phyloP scores from a whole-genome alignment of 2,113 vertebrate genomes.

The Phyllopteryx taeniolatus region DNA sequence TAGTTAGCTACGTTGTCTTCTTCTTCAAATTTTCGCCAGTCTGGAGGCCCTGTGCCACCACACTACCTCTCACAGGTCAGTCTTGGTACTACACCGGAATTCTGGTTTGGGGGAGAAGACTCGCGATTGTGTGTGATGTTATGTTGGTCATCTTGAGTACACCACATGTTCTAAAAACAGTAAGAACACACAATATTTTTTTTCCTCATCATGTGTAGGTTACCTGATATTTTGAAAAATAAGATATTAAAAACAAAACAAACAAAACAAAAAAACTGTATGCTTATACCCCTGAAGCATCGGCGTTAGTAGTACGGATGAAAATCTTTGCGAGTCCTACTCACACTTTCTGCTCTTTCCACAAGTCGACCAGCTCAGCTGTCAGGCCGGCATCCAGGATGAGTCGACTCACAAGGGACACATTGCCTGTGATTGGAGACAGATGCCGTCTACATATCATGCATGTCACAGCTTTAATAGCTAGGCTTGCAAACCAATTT shows the following conservation, averaged over 20 bases:
- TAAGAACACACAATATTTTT: no score
- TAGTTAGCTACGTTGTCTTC: no score
- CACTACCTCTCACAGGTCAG: no score
- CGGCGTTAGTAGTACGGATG: not conserved
- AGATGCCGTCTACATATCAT: slow-evolving; percentile 25
- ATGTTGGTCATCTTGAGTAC: no score
- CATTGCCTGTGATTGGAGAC: slow-evolving; percentile 78
- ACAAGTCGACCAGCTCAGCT: slow-evolving; percentile 84
- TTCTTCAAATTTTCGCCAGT: no score
- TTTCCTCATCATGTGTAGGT: no score
- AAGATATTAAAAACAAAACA: not conserved
- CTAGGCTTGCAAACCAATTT: not conserved
- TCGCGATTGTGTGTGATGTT: no score
- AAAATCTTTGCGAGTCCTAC: slow-evolving; percentile 43
- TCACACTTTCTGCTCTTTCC: slow-evolving; percentile 87
- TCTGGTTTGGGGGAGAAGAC: no score
- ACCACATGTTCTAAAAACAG: no score
- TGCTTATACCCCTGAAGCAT: not conserved
- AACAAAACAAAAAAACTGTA: not conserved
- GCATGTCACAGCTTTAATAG: not conserved
- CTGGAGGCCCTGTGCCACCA: no score
- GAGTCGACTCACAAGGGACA: slow-evolving; percentile 83
- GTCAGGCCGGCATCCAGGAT: slow-evolving; percentile 94
- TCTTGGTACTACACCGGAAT: no score
- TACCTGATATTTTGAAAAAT: no score